Evolutionary conservation across 1,140 invertebrate species (phyloP), one percentile per base, ranked within the genome.

Genomic region (Cyclina sinensis): DNA sequence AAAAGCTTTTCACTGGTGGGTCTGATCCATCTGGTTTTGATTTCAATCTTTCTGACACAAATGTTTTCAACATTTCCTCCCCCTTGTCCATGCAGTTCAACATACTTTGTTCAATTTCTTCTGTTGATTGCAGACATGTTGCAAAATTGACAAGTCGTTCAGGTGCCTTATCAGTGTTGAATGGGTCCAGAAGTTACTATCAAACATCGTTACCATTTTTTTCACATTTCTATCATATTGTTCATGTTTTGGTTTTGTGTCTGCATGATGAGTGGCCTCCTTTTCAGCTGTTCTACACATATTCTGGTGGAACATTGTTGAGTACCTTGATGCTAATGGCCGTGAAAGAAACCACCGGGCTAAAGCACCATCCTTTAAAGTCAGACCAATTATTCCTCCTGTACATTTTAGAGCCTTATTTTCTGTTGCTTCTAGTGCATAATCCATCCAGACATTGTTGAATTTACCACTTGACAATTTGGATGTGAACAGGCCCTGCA

Each of bases 391-490:
- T 1, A 88, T 88, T 9, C 86, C 86, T 24, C 76, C 76, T 16
- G 57, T 30, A 18, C 57, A 37, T 81, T 80, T 88, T 30, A 88
- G 62, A 14, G 21, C 37, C 37, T 88, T 88, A 35, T 88, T 88
- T 81, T 81, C 16, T 2, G 86, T 88, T 7, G 43, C 51, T 37
- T 88, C 74, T 27, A 88, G 24, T 12, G 46, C 73, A 46, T 80
- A 88, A 32, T 88, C 86, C 24, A 80, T 9, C 86, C 86, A 88
- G 12, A 88, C 86, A 39, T 43, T 35, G 14, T 73, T 88, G 21
- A 88, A 81, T 57, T 18, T 48, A 18, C 86, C 76, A 35, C 14
- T 4, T 68, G 73, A 30, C 18, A 80, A 54, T 62, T 54, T 78
- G 14, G 59, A n/a, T 0, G 32, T 37, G 68, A 46, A 78, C 32